Percentiles rank a stretch among this genome's conserved stretches.
Evolutionary conservation across 1,140 invertebrate species (phyloP).

Genomic region (Diachasmimorpha longicaudata): DNA sequence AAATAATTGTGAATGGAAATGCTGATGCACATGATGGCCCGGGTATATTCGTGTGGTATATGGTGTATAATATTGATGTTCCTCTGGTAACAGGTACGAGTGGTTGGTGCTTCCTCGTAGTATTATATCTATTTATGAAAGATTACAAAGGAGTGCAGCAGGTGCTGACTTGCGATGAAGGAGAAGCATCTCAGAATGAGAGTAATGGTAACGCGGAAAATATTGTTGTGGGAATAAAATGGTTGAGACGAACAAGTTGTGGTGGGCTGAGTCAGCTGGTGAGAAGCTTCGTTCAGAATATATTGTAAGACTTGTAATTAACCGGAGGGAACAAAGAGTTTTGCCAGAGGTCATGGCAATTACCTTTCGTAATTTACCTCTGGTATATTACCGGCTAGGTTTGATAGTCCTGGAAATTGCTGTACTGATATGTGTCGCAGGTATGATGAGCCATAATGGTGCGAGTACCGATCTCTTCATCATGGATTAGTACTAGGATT

Average conservation of each 20-base stretch:
- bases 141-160: background rate
- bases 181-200: background rate
- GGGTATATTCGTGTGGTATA: background rate
- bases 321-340: constrained; percentile 5
- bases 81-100: background rate
- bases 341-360: background rate
- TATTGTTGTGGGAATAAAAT: background rate
- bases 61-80: background rate
- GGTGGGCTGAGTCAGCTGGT: background rate
- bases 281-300: background rate
- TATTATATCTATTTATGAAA: background rate
- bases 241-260: background rate
- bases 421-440: too few species aligned
- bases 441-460: too few species aligned
- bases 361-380: background rate
- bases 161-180: background rate
- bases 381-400: background rate
- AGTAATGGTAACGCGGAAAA: constrained; percentile 1
- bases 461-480: too few species aligned
- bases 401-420: background rate
- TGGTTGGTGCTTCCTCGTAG: background rate
- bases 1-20: background rate
- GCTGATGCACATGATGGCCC: background rate
- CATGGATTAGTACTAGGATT: too few species aligned
- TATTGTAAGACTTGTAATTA: constrained; percentile 16